Percentiles rank a stretch among this genome's conserved stretches.
phyloP scores from a whole-genome alignment of 2,888 invertebrate species.

The Onthophagus sagittarius region DNA sequence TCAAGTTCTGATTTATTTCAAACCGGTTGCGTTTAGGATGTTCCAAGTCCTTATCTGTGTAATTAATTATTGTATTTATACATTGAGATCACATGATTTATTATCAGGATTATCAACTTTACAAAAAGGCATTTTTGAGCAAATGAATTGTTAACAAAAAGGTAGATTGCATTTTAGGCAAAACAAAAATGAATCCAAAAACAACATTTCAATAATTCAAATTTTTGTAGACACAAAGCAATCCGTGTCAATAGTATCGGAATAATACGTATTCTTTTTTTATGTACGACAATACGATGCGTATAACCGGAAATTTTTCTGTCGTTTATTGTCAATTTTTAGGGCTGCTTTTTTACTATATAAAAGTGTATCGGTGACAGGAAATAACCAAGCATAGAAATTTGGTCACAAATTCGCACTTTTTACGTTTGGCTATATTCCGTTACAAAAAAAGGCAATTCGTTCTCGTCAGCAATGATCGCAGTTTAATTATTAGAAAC shows the following conservation, averaged over 20 bases:
- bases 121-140: too few relatives aligned
- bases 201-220: background rate
- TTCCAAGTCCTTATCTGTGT: background rate
- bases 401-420: background rate
- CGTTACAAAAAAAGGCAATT: background rate
- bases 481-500: background rate
- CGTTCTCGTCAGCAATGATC: background rate
- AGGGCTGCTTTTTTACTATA: background rate
- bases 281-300: background rate
- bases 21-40: background rate
- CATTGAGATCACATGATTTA: too few relatives aligned
- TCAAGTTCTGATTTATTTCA: background rate
- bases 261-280: background rate
- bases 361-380: background rate
- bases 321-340: background rate
- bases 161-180: too few relatives aligned
- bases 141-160: too few relatives aligned
- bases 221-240: background rate
- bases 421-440: background rate
- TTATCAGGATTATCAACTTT: too few relatives aligned
- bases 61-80: background rate
- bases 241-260: background rate
- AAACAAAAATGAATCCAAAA: background rate
- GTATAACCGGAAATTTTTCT: background rate
- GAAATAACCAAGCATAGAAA: background rate